Conservation (phyloP, 1,140 invertebrate genomes). For the Cydia splendana region DNA sequence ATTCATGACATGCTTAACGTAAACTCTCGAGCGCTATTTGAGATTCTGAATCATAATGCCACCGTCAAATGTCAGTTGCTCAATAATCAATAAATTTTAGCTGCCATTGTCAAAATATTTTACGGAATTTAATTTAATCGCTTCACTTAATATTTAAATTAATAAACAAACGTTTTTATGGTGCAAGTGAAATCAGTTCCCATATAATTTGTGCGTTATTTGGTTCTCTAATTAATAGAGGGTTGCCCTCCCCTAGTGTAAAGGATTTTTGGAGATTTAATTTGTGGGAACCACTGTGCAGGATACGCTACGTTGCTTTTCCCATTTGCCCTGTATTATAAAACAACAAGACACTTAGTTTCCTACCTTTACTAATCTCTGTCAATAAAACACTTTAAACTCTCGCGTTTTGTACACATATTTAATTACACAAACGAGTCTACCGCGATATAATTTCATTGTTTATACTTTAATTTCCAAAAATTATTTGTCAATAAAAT, state of each 20-base stretch:
- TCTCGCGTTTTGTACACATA: too few species aligned
- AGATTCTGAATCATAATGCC: not conserved
- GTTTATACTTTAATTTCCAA: too few species aligned
- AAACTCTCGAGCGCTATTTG: not conserved
- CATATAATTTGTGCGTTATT: slow-evolving; percentile 63
- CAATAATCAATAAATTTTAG: not conserved
- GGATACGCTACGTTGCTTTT: slow-evolving; percentile 44
- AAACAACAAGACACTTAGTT: slow-evolving; percentile 41
- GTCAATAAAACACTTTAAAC: slow-evolving; percentile 19
- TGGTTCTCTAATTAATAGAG: slow-evolving; percentile 64
- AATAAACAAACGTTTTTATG: slow-evolving; percentile 22
- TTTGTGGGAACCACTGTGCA: slow-evolving; percentile 61
- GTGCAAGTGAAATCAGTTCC: slow-evolving; percentile 50
- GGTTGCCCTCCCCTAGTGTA: slow-evolving; percentile 48
- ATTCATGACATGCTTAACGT: not conserved
- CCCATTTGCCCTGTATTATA: slow-evolving; percentile 50
- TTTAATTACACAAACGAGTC: too few species aligned
- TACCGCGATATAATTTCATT: too few species aligned
- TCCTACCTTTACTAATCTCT: slow-evolving; percentile 16
- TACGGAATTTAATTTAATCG: not conserved
- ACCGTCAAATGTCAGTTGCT: not conserved
- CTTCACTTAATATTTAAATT: slow-evolving; percentile 20
- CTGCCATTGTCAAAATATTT: slow-evolving; percentile 5
- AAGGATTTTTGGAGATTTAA: slow-evolving; percentile 52
- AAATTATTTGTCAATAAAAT: slow-evolving; percentile 8